Percentiles rank a stretch among this genome's conserved stretches.
phyloP scores from a whole-genome alignment of 2,113 vertebrate genomes.

The Grallaria varia region DNA sequence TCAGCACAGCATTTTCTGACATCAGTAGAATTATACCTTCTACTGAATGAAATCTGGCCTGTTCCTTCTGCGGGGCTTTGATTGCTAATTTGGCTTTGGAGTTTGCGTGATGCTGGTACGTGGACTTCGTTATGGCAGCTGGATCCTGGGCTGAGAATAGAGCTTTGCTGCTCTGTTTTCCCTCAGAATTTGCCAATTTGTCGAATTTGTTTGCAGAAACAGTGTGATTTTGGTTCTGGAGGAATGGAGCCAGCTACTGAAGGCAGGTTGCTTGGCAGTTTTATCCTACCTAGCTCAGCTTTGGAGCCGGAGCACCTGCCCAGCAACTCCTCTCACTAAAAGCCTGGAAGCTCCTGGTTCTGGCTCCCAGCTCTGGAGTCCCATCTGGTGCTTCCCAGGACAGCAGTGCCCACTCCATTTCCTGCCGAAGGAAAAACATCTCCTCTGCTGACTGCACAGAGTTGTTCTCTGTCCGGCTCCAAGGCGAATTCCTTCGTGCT shows the following conservation, averaged over 20 bases:
- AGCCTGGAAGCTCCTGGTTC: background rate
- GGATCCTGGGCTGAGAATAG: background rate
- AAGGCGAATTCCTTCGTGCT: background rate
- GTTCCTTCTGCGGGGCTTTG: background rate
- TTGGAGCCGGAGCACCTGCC: background rate
- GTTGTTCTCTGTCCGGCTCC: background rate
- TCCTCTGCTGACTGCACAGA: background rate
- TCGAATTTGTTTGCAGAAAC: slow-evolving; percentile 16
- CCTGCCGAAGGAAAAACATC: background rate
- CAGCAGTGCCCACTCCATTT: background rate
- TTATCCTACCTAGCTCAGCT: background rate
- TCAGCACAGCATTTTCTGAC: background rate
- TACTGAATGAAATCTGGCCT: background rate
- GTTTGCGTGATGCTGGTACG: background rate
- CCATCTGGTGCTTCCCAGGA: slow-evolving; percentile 43
- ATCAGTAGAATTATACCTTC: background rate
- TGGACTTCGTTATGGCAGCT: background rate
- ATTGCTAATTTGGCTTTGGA: background rate
- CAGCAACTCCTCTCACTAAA: background rate
- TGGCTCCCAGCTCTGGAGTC: slow-evolving; percentile 23
- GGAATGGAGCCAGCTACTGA: background rate
- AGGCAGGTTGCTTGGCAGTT: background rate
- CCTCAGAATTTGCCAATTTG: background rate
- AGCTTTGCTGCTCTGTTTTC: slow-evolving; percentile 4
- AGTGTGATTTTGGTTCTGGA: background rate